Base-by-base conservation (phyloP, 1,140 invertebrate species). In the Calliopsis andreniformis region DNA sequence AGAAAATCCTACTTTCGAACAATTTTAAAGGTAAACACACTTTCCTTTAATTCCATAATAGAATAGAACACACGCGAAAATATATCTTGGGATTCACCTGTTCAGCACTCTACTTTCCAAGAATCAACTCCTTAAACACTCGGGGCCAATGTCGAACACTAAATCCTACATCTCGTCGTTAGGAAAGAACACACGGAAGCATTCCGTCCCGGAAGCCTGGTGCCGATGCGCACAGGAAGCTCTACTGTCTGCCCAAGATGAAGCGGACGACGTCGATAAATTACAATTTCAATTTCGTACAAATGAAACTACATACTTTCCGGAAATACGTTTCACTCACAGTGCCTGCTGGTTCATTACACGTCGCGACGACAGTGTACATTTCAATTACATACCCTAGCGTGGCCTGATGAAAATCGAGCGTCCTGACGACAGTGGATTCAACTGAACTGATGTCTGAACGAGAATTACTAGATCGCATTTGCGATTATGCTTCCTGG, bases 261-360 rank as follows among this genome's bases (percentile, higher is more conserved):
- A 55, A 73, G 43, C 45, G 70, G 47, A 49, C 70, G 61, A 30
- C 61, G 25, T 23, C 58, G 58, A 62, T 70, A 69, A 80, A 80
- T 77, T 79, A 79, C 78, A 71, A 42, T 69, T 79, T 80, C 78
- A 80, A 80, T 78, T 80, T 80, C 53, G 66, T 49, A 78, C 78
- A 59, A 71, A 80, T 77, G 78, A 66, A 71, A 77, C 76, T 71
- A 68, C 75, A 61, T 80, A 63, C 75, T 80, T 80, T 80, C 78
- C 25, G 39, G 35, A 43, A 71, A 78, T 71, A 78, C 66, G 66
- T 64, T 76, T 47, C 67, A 61, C 64, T 35, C 64, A 18, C n/a
- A 39, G 12, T 35, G 18, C 23, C 23, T 63, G 32, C 45, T 25
- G 70, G 47, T 77, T 80, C 78, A 78, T 77, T 77, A 80, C 75